Evolutionary conservation across 2,888 invertebrate genomes (phyloP), one percentile per base, ranked within the genome.

Genomic region (Graphium colonna): DNA sequence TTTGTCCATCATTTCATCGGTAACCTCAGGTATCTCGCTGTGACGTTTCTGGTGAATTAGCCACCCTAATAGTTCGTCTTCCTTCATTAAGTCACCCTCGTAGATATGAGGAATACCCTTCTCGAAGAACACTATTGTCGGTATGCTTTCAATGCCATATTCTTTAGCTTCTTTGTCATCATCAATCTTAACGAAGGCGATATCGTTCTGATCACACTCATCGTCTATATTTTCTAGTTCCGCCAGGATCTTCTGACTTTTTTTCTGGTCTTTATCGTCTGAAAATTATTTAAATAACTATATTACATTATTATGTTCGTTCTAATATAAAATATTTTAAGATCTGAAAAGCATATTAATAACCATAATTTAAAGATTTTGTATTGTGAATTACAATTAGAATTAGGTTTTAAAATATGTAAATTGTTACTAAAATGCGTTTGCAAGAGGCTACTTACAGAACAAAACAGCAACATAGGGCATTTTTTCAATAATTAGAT

Each of bases 151-250:
- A 66, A 97, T 95, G 58, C 97, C 96, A 77, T 96, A 97, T 75
- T 97, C 96, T 72, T 95, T 95, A 36, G 96, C 97, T 79, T 97
- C 96, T 55, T 93, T 93, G 59, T 95, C 94, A 69, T 97, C 95
- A 71, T 96, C 95, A 68, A 97, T 97, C 82, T 97, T 97, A 5
- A 97, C 97, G 75, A 97, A 97, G 47, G 95, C 95, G 66, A 97
- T 97, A 71, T 95, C 95, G 74, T 97, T 96, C 73, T 95, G 95
- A 78, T 97, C 97, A 81, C 96, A 96, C 76, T 97, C 97, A 72
- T 97, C 97, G 73, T 97, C 97, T 67, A 97, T 97, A 75, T 96
- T 97, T 83, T 97, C 97, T 68, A 97, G 83, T 79, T 96, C 97
- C 49, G 90, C 84, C 59, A 97, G 90, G 55, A 96, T 91, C 80